Conservation (phyloP, 2,113 vertebrate species). For the Pomatorhinus ruficollis region DNA sequence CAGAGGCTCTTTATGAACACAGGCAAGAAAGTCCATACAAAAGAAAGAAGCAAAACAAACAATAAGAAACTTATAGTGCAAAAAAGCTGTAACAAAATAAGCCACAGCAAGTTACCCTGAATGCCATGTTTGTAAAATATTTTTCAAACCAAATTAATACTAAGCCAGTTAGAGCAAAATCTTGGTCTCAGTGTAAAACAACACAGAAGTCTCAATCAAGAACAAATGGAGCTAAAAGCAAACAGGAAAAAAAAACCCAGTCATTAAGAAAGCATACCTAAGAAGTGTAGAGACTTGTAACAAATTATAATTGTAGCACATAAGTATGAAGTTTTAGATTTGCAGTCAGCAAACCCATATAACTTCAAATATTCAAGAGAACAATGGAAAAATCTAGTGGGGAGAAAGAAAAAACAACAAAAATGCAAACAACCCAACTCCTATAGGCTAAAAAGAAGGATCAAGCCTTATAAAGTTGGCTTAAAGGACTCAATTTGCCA, state of each 20-base stretch:
- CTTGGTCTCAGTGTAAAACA: background rate
- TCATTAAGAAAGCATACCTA: background rate
- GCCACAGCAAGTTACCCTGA: background rate
- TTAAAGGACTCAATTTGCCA: background rate
- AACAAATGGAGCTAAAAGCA: background rate
- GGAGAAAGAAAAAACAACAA: background rate
- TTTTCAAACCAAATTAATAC: background rate
- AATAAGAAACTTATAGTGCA: background rate
- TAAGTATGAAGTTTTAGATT: background rate
- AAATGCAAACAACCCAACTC: background rate
- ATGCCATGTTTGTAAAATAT: background rate
- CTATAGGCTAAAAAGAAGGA: background rate
- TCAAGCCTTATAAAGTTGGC: background rate
- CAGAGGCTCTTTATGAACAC: background rate
- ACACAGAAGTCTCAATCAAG: background rate
- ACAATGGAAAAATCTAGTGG: background rate
- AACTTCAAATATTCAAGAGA: background rate
- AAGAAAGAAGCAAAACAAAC: background rate
- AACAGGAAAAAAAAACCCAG: background rate
- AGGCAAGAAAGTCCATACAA: background rate
- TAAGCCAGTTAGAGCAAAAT: background rate
- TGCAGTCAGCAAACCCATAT: background rate
- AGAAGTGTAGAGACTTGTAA: background rate
- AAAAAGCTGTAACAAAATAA: background rate
- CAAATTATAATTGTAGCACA: background rate